Percentiles rank a stretch among this genome's conserved stretches.
These are phyloP conservation scores for Polyploca ridens DNA, from an alignment of 2,888 invertebrate species.

Conservation along the genomic window DNA sequence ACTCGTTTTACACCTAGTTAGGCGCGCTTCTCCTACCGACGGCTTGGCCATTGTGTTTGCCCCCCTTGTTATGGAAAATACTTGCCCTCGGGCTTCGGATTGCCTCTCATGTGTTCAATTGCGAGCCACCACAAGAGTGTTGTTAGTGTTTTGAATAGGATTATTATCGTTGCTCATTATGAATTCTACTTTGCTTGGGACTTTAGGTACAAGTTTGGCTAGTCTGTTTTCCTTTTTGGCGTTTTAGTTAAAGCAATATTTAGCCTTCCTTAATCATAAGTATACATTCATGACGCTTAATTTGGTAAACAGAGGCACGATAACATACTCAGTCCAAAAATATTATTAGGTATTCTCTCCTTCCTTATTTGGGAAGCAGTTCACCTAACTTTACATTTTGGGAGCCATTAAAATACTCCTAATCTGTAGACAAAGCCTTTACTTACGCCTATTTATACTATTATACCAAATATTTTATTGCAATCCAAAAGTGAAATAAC, in stretches of 20 bases:
- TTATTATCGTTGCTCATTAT: conserved; percentile 45
- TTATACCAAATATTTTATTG: too few relatives aligned
- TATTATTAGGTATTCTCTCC: too few relatives aligned
- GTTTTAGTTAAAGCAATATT: not conserved
- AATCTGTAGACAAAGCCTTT: too few relatives aligned
- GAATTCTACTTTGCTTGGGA: conserved; percentile 22
- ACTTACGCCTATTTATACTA: too few relatives aligned
- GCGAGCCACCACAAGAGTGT: conserved; percentile 33
- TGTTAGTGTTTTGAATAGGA: conserved; percentile 53
- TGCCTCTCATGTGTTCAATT: conserved; percentile 37
- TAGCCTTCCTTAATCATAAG: not conserved
- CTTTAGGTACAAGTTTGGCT: conserved; percentile 18
- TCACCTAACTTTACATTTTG: too few relatives aligned
- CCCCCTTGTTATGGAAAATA: conserved; percentile 77
- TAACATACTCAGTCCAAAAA: too few relatives aligned
- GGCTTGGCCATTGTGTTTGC: conserved; percentile 35
- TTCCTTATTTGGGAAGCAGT: too few relatives aligned
- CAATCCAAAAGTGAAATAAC: too few relatives aligned
- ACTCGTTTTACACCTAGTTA: conserved; percentile 77
- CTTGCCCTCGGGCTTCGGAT: conserved; percentile 53
- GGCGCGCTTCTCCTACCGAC: conserved; percentile 50
- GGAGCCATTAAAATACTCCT: too few relatives aligned
- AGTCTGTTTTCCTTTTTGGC: not conserved
- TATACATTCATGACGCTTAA: too few relatives aligned
- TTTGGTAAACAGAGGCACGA: too few relatives aligned